Evolutionary conservation across 2,797 vertebrate species (phyloP), one percentile per base, ranked within the genome.

Genomic region (Thalassophryne amazonica): DNA sequence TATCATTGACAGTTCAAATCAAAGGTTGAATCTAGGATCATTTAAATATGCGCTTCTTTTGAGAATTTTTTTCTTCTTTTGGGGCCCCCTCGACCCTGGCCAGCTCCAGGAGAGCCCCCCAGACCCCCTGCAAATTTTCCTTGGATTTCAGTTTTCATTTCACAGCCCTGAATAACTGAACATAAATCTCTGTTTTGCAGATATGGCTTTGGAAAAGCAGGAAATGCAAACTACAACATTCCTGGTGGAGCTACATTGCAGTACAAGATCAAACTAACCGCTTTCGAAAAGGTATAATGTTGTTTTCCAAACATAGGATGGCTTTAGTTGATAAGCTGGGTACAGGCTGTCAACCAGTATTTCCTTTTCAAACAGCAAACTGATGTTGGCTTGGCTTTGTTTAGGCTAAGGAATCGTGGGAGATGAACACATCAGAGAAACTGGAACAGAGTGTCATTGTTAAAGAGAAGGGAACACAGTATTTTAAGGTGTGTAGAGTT

Each of bases 361-460:
- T 25, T 55, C 4, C 4, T n/a, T 1, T 2, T 25, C 1, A 9
- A 10, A 34, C 12, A 50, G 20, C 1, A 53, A 4, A 50, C 13
- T 5, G 1, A 19, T 43, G 21, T 17, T 0, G 35, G 1, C 49
- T 57, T 38, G 29, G 0, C 51, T 52, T 28, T 40, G 24, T 55
- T 33, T 30, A 98, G 97, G 93, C 95, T n/a, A 99, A 98, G 60
- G 96, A 98, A 42, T 95, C 96, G 1, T 99, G 96, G 97, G 96
- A 99, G 76, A 97, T 98, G 96, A 96, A 90, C 73, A 82, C 91
- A 0, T 49, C 61, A 20, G 97, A 99, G 86, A 99, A 99, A 76
- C 55, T 99, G 74, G 94, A 98, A 25, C 97, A 99, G 83, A 93
- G 95, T 27, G 1, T 9, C 48, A 93, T 98, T 15, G 92, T 96